These are phyloP conservation scores for Halocynthia roretzi DNA, from an alignment of 23 tunicate genomes.

Conservation along the genomic window DNA sequence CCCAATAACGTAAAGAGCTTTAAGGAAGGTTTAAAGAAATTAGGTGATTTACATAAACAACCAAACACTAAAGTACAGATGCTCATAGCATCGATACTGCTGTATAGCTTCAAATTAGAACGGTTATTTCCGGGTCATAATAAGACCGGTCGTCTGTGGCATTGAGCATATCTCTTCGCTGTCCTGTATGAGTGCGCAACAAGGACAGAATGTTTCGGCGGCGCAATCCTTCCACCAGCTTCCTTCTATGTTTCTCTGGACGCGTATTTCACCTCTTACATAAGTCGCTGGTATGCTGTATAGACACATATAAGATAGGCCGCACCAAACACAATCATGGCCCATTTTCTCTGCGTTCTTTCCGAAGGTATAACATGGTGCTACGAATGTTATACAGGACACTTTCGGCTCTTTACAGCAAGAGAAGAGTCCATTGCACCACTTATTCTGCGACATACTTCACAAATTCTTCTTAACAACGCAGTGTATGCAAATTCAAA, in stretches of 20 bases:
- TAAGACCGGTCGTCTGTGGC: conserved; percentile 11
- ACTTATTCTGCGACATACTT: not conserved
- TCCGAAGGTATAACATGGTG: conserved; percentile 57
- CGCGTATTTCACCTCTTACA: conserved; percentile 47
- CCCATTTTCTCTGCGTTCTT: conserved; percentile 56
- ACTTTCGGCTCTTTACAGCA: conserved; percentile 35
- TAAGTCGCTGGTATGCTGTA: conserved; percentile 43
- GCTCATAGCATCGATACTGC: not conserved
- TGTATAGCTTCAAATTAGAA: not conserved
- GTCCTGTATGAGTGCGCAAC: conserved; percentile 65
- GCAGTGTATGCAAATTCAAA: too few relatives aligned
- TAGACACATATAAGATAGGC: conserved; percentile 37
- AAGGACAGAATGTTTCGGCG: conserved; percentile 46
- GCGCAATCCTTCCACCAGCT: conserved; percentile 16
- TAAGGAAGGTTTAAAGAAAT: too few relatives aligned
- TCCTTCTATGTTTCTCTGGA: conserved; percentile 39
- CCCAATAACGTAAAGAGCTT: too few relatives aligned
- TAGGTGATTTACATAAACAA: too few relatives aligned
- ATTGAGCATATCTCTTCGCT: conserved; percentile 31
- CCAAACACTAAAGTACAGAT: not conserved
- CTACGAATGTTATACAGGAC: conserved; percentile 36
- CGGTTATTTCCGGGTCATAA: conserved; percentile 30
- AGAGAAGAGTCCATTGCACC: conserved; percentile 27
- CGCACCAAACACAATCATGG: conserved; percentile 38
- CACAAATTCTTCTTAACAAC: too few relatives aligned